phyloP scores from a whole-genome alignment of 92 coral and sea anemone genomes.

The Porites rus region DNA sequence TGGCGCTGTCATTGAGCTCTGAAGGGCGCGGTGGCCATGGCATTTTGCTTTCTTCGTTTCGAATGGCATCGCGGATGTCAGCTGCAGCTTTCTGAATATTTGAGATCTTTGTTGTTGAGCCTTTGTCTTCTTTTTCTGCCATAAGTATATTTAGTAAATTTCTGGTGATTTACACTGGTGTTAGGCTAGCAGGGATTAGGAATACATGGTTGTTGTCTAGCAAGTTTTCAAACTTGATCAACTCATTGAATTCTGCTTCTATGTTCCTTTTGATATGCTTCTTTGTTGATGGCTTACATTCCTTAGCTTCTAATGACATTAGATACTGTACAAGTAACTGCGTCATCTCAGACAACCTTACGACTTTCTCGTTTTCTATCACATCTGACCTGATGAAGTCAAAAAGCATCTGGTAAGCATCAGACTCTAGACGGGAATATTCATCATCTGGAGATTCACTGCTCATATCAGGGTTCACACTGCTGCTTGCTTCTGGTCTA shows the following conservation, averaged over 20 bases:
- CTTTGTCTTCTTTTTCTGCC: constrained; percentile 38
- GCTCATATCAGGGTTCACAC: constrained; percentile 6
- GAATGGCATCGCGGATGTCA: constrained; percentile 53
- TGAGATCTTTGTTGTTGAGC: constrained; percentile 25
- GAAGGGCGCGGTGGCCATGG: constrained; percentile 58
- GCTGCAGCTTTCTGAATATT: constrained; percentile 52
- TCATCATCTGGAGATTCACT: constrained; percentile 41
- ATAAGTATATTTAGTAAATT: constrained; percentile 27
- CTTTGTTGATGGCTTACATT: constrained; percentile 55
- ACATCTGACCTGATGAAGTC: constrained; percentile 47
- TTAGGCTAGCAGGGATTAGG: constrained; percentile 37
- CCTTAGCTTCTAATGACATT: constrained; percentile 31
- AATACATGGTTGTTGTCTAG: constrained; percentile 32
- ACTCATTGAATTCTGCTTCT: constrained; percentile 45
- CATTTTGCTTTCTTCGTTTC: constrained; percentile 45
- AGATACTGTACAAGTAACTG: constrained; percentile 40
- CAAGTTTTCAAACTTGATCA: constrained; percentile 42
- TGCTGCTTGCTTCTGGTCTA: constrained; percentile 48
- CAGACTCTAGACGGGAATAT: constrained; percentile 51
- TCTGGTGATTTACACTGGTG: constrained; percentile 40
- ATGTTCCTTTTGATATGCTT: constrained; percentile 55
- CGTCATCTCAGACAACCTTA: constrained; percentile 43
- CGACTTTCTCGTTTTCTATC: constrained; percentile 50
- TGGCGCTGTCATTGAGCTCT: constrained; percentile 27
- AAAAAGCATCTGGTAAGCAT: constrained; percentile 61